Conservation (phyloP, 1,140 invertebrate species). For the Sesamia nonagrioides region DNA sequence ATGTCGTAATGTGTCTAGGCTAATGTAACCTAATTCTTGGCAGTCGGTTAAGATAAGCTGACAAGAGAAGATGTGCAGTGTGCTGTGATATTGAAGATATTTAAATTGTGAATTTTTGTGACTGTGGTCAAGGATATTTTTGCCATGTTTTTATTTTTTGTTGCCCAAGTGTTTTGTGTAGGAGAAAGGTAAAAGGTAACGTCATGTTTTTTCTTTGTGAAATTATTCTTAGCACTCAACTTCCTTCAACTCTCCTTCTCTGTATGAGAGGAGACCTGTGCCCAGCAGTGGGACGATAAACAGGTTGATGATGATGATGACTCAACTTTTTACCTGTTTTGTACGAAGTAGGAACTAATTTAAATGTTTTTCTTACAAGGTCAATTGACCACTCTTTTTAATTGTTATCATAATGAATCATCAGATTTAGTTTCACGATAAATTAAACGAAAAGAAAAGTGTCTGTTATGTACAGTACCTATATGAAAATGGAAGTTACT, state of each 20-base stretch:
- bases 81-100: constrained; percentile 1
- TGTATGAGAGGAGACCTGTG: no score
- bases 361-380: no score
- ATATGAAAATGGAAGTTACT: not conserved
- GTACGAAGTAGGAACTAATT: no score
- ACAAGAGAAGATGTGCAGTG: constrained; percentile 22
- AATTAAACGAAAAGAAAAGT: no score
- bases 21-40: constrained; percentile 17
- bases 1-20: constrained; percentile 10
- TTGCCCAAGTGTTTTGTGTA: constrained; percentile 7
- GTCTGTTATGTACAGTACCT: not conserved
- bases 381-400: no score
- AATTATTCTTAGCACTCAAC: not conserved
- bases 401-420: no score
- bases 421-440: no score
- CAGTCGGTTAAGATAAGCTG: constrained; percentile 11
- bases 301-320: no score
- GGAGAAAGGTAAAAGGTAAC: constrained; percentile 29
- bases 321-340: no score
- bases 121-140: constrained; percentile 1
- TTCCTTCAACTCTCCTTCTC: no score
- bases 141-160: constrained; percentile 13
- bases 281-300: no score
- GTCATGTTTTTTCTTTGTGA: not conserved
- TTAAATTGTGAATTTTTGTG: not conserved